Conservation (phyloP, 2,797 vertebrate species). For the Fistularia commersonii region DNA sequence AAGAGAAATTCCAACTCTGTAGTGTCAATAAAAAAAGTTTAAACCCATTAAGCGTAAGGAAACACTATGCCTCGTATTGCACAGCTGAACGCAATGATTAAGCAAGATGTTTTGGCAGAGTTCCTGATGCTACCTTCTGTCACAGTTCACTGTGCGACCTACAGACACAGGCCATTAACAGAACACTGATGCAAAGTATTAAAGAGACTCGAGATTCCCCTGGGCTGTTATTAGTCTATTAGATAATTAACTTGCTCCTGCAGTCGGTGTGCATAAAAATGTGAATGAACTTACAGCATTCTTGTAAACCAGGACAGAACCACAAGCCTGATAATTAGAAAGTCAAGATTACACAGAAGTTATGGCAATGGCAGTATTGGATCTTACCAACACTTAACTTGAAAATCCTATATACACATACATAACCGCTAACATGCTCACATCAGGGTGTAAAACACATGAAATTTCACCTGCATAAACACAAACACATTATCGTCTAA, state of each 20-base stretch:
- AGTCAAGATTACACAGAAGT: no score
- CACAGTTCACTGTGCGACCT: constrained; percentile 13
- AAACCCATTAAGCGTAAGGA: not conserved
- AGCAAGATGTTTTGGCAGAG: constrained; percentile 33
- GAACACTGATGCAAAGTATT: constrained; percentile 30
- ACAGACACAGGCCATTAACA: constrained; percentile 42
- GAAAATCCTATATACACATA: constrained; percentile 32
- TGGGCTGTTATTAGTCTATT: constrained; percentile 55
- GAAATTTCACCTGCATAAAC: constrained; percentile 22
- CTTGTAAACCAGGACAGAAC: constrained; percentile 16
- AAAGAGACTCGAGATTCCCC: constrained; percentile 38
- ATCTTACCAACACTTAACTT: constrained; percentile 1
- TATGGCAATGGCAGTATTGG: no score
- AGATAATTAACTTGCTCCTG: constrained; percentile 49
- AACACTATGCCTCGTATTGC: constrained; percentile 1
- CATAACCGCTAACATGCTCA: constrained; percentile 22
- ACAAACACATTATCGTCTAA: constrained; percentile 7
- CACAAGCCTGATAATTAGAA: not conserved
- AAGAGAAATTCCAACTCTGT: not conserved
- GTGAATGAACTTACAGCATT: constrained; percentile 22
- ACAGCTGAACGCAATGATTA: constrained; percentile 11
- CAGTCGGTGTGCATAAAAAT: not conserved
- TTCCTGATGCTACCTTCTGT: constrained; percentile 37
- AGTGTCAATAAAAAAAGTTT: not conserved
- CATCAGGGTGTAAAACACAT: constrained; percentile 27